Evolutionary conservation across 2,888 invertebrate genomes (phyloP), one percentile per base, ranked within the genome.

Genomic region (Rhingia rostrata): DNA sequence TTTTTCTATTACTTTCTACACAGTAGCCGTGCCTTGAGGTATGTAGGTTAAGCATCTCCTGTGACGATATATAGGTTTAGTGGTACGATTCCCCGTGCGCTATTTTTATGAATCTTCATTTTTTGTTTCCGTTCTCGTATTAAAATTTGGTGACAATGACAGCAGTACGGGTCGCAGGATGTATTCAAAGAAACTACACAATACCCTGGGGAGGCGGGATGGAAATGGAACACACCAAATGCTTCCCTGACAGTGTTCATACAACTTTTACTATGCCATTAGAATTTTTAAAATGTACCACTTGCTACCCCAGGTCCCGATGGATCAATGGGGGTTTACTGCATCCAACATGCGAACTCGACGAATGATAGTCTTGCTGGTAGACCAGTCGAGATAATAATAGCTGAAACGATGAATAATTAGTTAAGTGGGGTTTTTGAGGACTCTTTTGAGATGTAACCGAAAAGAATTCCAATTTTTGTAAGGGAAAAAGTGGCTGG

Each of bases 1-100:
- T 41, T 83, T 83, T 83, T 83, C 79, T 83, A 83, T 83, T 83
- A 83, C 83, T 69, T 83, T 79, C 56, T 49, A 63, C 49, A 32
- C 60, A 66, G 61, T 47, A 78, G 69, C 73, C 63, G 51, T 47
- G 72, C 63, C 49, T 58, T 7, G 10, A 63, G 56, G 39, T 43
- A 69, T 37, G 14, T 64, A 37, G 63, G 43, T 33, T 64, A 30
- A 2, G 22, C 37, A 43, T 1, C 43, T 30, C 35, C 30, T 6
- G 9, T 12, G 7, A 22, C 7, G 47, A 10, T 41, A 14, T 58
- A 33, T 10, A 35, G 14, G 12, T 33, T 4, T 10, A n/a, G 35
- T 35, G 22, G 51, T 60, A 53, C 14, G 51, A 69, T 61, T 83
- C 79, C 83, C 67, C 41, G 63, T 37, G 32, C 51, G 73, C 79